Percentiles rank a stretch among this genome's conserved stretches.
Conservation (phyloP, 92 coral and sea anemone genomes). For the Phenganax stokvisi region DNA sequence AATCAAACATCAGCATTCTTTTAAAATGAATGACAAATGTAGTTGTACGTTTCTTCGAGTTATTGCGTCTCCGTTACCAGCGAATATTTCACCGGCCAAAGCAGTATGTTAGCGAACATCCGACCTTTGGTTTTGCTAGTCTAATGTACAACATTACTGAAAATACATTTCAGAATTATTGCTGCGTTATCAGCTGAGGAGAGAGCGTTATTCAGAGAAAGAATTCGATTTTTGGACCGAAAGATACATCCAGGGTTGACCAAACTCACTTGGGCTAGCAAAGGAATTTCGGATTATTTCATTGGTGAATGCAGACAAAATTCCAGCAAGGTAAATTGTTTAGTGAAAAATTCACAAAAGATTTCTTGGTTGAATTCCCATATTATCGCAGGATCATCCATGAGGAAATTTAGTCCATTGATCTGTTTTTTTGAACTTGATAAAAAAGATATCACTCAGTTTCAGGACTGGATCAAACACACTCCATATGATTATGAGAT, state of each 20-base stretch:
- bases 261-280: slow-evolving; percentile 97
- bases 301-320: slow-evolving; percentile 97
- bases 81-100: no score
- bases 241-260: slow-evolving; percentile 99
- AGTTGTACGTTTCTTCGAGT: no score
- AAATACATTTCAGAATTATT: slow-evolving; percentile 61
- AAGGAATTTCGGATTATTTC: slow-evolving; percentile 97
- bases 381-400: neutral
- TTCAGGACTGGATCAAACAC: no score
- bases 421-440: no score
- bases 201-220: slow-evolving; percentile 84
- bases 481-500: no score
- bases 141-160: neutral
- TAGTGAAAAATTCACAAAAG: neutral
- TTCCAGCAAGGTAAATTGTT: slow-evolving; percentile 75
- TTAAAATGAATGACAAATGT: no score
- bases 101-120: no score
- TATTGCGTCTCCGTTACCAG: no score
- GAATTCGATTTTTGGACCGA: slow-evolving; percentile 94
- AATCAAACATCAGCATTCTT: no score
- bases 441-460: no score
- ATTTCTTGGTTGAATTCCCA: neutral
- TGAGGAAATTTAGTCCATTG: no score
- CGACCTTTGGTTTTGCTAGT: no score
- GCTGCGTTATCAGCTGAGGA: slow-evolving; percentile 93